Evolutionary conservation across 2,888 invertebrate species (phyloP).

Genomic region (Platypus cylindrus): DNA sequence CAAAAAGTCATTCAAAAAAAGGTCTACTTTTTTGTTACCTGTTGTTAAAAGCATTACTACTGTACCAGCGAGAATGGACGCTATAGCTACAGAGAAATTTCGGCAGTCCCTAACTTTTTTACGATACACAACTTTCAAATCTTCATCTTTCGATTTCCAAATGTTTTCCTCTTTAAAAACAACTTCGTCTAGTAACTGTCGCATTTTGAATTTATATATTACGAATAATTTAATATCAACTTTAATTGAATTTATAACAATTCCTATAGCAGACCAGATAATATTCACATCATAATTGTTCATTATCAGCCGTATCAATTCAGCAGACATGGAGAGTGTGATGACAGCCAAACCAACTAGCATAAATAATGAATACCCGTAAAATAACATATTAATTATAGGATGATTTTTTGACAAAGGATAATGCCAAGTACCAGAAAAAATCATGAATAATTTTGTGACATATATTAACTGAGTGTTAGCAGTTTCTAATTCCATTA

Average conservation of each 20-base stretch:
- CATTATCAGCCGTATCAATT: slow-evolving; percentile 4
- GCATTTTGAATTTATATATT: slow-evolving; percentile 2
- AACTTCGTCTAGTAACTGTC: slow-evolving; percentile 3
- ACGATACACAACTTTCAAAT: slow-evolving; percentile 2
- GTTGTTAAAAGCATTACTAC: not conserved
- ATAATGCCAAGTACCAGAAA: slow-evolving; percentile 3
- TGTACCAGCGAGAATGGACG: not conserved
- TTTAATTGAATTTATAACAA: slow-evolving; percentile 2
- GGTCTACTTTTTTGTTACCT: not conserved
- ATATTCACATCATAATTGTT: slow-evolving; percentile 1
- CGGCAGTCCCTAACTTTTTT: slow-evolving; percentile 1
- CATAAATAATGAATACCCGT: slow-evolving; percentile 1
- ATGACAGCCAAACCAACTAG: not conserved
- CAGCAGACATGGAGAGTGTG: not conserved
- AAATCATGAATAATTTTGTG: slow-evolving; percentile 1
- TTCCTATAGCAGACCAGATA: slow-evolving; percentile 1
- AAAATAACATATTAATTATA: not conserved
- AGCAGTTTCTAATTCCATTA: too few relatives aligned
- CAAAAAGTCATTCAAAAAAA: not conserved
- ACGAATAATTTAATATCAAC: slow-evolving; percentile 1
- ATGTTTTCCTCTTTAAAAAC: slow-evolving; percentile 4
- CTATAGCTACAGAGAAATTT: not conserved
- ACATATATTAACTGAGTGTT: slow-evolving; percentile 3
- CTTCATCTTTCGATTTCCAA: slow-evolving; percentile 2
- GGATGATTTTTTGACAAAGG: slow-evolving; percentile 1